Evolutionary conservation across 2,888 invertebrate genomes (phyloP).

Genomic region (Melanchra persicariae): DNA sequence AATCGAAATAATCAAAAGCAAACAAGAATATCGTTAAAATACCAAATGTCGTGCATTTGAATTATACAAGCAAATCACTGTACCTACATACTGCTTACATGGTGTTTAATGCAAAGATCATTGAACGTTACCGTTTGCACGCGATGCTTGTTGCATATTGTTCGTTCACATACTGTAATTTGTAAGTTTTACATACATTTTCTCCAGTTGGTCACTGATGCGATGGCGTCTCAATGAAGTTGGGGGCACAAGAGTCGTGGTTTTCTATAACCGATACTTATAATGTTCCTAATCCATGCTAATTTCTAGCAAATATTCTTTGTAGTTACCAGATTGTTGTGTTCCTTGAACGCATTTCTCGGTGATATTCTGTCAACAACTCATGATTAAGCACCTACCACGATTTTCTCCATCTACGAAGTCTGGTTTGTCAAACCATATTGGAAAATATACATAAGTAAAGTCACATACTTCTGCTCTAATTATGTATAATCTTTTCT

Average conservation of each 20-base stretch:
- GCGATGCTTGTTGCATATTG: slow-evolving; percentile 3
- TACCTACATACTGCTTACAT: neutral
- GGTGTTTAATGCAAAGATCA: neutral
- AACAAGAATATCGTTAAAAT: neutral
- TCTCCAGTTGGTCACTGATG: no score
- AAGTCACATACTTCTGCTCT: slow-evolving; percentile 8
- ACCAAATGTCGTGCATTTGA: slow-evolving; percentile 13
- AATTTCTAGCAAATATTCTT: neutral
- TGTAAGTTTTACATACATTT: no score
- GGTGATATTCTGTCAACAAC: slow-evolving; percentile 41
- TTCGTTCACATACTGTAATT: slow-evolving; percentile 3
- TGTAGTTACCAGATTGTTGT: slow-evolving; percentile 16
- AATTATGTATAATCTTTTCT: slow-evolving; percentile 1
- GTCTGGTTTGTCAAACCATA: slow-evolving; percentile 1
- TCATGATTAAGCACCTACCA: slow-evolving; percentile 34
- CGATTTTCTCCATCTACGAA: slow-evolving; percentile 1
- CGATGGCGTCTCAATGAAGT: neutral
- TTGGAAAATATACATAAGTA: neutral
- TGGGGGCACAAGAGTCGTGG: neutral
- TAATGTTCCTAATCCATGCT: slow-evolving; percentile 8
- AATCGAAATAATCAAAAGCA: slow-evolving; percentile 13
- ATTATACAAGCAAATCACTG: slow-evolving; percentile 11
- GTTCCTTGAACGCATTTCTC: neutral
- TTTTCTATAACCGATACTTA: slow-evolving; percentile 8
- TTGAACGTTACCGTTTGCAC: slow-evolving; percentile 21